A percentile compares a stretch with the other conserved stretches of the same genome.
These are phyloP conservation scores for Rhabdomys dilectus DNA, from an alignment of 2,113 vertebrate genomes.

Conservation along the genomic window DNA sequence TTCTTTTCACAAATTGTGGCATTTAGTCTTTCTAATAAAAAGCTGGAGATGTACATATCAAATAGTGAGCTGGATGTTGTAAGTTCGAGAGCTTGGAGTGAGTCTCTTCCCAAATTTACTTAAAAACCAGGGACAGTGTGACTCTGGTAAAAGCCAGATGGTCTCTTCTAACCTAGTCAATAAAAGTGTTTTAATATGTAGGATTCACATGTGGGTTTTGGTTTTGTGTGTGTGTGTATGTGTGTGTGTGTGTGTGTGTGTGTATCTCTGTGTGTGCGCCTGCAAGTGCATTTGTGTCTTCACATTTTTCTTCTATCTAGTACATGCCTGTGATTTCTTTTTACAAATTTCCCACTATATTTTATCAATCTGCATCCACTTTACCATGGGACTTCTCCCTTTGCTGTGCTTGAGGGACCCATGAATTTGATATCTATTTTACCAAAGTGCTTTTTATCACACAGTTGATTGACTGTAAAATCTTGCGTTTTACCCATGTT, in stretches of 20 bases:
- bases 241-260: neutral
- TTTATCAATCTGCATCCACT: neutral
- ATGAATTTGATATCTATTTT: conserved; percentile 41
- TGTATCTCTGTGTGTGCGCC: too few relatives aligned
- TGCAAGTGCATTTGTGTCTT: accelerated
- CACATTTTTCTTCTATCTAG: neutral
- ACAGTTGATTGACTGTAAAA: conserved; percentile 41
- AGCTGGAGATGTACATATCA: neutral
- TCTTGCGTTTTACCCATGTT: neutral
- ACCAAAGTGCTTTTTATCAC: conserved; percentile 5
- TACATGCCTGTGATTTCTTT: neutral
- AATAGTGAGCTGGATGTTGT: neutral
- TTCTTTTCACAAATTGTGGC: neutral
- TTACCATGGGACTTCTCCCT: neutral
- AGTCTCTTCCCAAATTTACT: neutral
- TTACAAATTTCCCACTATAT: neutral
- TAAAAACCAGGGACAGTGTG: neutral
- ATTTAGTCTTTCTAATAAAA: neutral
- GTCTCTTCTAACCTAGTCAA: neutral
- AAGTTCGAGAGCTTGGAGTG: neutral
- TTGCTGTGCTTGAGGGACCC: neutral
- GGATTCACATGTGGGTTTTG: neutral
- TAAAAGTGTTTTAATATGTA: neutral
- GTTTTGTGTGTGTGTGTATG: neutral
- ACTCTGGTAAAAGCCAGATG: neutral